Evolutionary conservation across 2,113 vertebrate species (phyloP), one percentile per base, ranked within the genome.

Genomic region (Platysteira castanea): DNA sequence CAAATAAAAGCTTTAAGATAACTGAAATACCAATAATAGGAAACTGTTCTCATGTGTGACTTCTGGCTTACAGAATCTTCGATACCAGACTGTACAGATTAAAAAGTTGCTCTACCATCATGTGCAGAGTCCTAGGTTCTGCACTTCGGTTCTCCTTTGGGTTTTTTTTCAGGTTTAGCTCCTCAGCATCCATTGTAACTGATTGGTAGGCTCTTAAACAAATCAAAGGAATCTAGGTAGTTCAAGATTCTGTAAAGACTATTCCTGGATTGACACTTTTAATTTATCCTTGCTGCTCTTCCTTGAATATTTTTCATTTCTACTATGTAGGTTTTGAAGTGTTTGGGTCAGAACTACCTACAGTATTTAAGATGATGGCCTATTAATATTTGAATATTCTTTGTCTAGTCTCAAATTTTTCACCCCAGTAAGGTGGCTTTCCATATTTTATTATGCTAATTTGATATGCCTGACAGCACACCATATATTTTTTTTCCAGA

Each of bases 401-500:
- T 80, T 73, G 22, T 73, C 30, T 87, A 12, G 33, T 47, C 49
- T 76, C 16, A n/a, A 13, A 5, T 39, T 67, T 56, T 87, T 80
- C 28, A 67, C 1, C 70, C 16, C 24, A 74, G 3, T 37, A 50
- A 47, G 23, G 63, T 27, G 52, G 2, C 82, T 65, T 90, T 71
- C 16, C 10, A 4, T 26, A 56, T 84, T 65, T 87, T 35, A 27
- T 42, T 73, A 19, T 15, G 17, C 8, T 71, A 37, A 50, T 79
- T 75, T 57, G 13, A 26, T 78, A 23, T 28, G 27, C 42, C 46
- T 67, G 22, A n/a, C 47, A 82, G 28, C 13, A 67, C 28, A 35
- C 24, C 2, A 1, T 61, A 0, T 61, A 3, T 33, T 1, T 60
- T 56, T 6, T 6, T 84, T 39, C 10, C 41, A 53, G n/a, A 31